Evolutionary conservation across 2,797 vertebrate species (phyloP).

Genomic region (Bradypus variegatus): DNA sequence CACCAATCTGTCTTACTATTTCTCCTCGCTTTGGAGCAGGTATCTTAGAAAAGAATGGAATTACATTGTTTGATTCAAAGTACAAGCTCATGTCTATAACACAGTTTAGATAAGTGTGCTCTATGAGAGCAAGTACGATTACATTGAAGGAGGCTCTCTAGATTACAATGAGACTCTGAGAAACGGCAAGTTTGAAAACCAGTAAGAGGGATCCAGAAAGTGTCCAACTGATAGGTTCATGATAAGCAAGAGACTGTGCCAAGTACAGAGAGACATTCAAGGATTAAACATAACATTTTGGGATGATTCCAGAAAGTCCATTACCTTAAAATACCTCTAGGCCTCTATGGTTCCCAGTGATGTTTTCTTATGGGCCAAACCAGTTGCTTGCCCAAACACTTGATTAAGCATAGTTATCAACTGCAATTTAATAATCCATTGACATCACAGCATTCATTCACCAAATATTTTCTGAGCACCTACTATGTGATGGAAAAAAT

Average conservation of each 20-base stretch:
- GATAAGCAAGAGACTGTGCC: neutral
- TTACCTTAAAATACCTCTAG: neutral
- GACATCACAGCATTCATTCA: neutral
- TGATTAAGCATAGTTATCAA: neutral
- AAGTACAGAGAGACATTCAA: neutral
- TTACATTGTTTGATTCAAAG: neutral
- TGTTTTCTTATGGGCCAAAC: neutral
- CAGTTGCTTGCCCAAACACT: neutral
- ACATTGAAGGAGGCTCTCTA: neutral
- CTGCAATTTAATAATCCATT: neutral
- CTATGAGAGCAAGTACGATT: neutral
- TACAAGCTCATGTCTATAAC: neutral
- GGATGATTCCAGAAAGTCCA: neutral
- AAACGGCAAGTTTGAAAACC: neutral
- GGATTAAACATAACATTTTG: neutral
- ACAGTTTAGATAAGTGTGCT: neutral
- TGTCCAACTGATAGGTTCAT: neutral
- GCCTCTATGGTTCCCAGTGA: neutral
- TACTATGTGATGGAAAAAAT: neutral
- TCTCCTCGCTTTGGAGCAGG: slow-evolving; percentile 97
- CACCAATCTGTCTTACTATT: slow-evolving; percentile 95
- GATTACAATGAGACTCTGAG: neutral
- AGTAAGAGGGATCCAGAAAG: neutral
- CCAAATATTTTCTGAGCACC: neutral
- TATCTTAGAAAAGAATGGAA: slow-evolving; percentile 73